Conservation (phyloP, 2,888 invertebrate genomes). For the Leptothorax acervorum region DNA sequence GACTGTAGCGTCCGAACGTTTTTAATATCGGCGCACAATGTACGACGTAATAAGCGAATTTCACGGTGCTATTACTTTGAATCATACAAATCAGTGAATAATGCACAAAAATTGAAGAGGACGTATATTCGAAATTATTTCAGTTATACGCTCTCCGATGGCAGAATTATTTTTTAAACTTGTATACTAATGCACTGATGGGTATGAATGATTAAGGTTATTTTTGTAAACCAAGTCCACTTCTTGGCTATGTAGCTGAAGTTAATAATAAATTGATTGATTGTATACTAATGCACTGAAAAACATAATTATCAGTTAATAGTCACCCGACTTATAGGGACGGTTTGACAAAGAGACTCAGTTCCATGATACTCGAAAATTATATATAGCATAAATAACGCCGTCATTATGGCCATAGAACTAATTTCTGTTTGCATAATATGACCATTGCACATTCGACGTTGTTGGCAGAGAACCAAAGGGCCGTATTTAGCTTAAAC, state of each 20-base stretch:
- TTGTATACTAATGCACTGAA: neutral
- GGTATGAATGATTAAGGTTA: too few species aligned
- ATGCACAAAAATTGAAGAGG: neutral
- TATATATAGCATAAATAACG: neutral
- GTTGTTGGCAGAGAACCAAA: slow-evolving; percentile 26
- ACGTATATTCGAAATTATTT: neutral
- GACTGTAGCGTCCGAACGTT: neutral
- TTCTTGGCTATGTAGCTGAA: too few species aligned
- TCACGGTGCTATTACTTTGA: neutral
- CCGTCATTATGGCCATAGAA: neutral
- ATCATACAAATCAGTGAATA: neutral
- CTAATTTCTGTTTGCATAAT: slow-evolving; percentile 29
- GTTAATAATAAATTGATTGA: too few species aligned
- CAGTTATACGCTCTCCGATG: neutral
- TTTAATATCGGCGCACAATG: neutral
- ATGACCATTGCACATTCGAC: neutral
- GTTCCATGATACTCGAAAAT: neutral
- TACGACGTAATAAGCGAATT: slow-evolving; percentile 13
- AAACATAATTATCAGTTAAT: neutral
- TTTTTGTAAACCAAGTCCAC: too few species aligned
- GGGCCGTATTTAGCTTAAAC: slow-evolving; percentile 28
- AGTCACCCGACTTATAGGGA: neutral
- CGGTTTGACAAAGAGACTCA: neutral
- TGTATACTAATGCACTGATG: neutral
- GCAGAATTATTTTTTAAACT: neutral